These are phyloP conservation scores for Trichomycterus rosablanca DNA, from an alignment of 2,113 vertebrate genomes.

Conservation along the genomic window DNA sequence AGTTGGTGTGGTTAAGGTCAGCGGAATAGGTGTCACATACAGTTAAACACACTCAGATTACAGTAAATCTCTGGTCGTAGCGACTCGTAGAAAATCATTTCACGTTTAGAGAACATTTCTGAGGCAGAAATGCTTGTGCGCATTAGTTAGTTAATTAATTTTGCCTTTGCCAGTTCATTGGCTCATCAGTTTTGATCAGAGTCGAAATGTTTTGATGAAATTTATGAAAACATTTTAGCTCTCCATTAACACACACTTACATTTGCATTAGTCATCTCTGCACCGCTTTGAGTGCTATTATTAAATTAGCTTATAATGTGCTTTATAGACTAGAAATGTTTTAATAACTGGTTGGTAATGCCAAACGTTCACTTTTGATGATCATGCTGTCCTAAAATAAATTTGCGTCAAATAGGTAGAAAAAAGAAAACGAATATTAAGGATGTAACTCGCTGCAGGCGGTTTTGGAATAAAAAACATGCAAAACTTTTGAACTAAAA, in stretches of 20 bases:
- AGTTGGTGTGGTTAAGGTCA: neutral
- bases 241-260: slow-evolving; percentile 13
- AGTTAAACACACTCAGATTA: neutral
- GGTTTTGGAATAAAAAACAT: too few relatives aligned
- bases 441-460: too few relatives aligned
- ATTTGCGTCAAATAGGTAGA: too few relatives aligned
- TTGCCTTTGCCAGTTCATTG: neutral
- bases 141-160: slow-evolving; percentile 3
- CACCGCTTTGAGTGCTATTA: neutral
- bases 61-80: slow-evolving; percentile 26
- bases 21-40: too few relatives aligned
- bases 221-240: slow-evolving; percentile 20
- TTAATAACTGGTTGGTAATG: neutral
- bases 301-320: slow-evolving; percentile 10
- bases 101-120: too few relatives aligned
- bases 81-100: slow-evolving; percentile 26
- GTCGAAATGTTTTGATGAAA: slow-evolving; percentile 7
- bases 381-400: too few relatives aligned
- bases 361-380: too few relatives aligned
- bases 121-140: slow-evolving; percentile 20
- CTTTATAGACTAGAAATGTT: slow-evolving; percentile 11
- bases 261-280: neutral
- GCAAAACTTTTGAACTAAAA: too few relatives aligned
- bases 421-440: too few relatives aligned
- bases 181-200: slow-evolving; percentile 14